These are phyloP conservation scores for Ciconia nigra DNA, from an alignment of 2,797 vertebrate genomes.

Conservation along the genomic window DNA sequence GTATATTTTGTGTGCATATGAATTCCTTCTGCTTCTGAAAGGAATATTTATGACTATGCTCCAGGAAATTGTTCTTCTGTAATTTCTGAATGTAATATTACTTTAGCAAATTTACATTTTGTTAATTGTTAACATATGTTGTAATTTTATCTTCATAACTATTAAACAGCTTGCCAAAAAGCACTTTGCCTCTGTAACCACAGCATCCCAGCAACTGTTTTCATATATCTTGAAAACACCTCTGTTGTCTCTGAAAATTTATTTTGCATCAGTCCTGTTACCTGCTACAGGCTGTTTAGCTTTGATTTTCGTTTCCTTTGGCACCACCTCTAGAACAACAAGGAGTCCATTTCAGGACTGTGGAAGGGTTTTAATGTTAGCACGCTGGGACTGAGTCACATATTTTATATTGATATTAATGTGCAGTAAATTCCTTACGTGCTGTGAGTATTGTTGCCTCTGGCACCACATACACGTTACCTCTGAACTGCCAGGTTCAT, in stretches of 20 bases:
- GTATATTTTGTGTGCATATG: neutral
- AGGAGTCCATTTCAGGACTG: neutral
- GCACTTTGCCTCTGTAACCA: neutral
- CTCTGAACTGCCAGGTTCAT: neutral
- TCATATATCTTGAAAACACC: neutral
- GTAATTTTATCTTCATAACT: slow-evolving; percentile 23
- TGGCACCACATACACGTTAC: neutral
- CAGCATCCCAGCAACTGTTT: neutral
- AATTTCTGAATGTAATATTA: slow-evolving; percentile 28
- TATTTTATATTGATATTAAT: neutral
- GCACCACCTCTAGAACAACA: neutral
- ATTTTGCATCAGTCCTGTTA: neutral
- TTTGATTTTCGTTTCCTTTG: neutral
- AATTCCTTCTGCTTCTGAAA: neutral
- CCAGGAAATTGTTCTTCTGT: slow-evolving; percentile 16
- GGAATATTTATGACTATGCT: neutral
- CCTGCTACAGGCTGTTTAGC: neutral
- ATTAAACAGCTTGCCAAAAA: slow-evolving; percentile 7
- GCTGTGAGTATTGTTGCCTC: neutral
- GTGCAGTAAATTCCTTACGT: neutral
- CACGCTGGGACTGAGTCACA: neutral
- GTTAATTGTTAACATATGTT: slow-evolving; percentile 30
- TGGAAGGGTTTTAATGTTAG: neutral
- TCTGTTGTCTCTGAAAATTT: neutral
- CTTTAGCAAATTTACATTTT: slow-evolving; percentile 11